A percentile compares a stretch with the other conserved stretches of the same genome.
These are phyloP conservation scores for Tokudaia tokunoshimensis DNA, from an alignment of 2,797 vertebrate species.

Conservation along the genomic window DNA sequence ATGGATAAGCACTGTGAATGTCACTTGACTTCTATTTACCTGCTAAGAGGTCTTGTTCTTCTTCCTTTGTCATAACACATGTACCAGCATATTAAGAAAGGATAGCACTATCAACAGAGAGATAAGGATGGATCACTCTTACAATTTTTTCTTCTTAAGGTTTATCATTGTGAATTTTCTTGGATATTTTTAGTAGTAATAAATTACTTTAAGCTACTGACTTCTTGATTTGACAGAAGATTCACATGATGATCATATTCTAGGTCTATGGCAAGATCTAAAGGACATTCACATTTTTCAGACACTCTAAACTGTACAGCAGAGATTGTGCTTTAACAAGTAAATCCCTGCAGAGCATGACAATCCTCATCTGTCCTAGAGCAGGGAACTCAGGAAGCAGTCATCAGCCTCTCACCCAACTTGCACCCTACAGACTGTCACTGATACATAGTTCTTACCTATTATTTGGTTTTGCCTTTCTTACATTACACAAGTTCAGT, in stretches of 20 bases:
- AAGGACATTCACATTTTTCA: too few relatives aligned
- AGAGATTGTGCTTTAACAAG: background rate
- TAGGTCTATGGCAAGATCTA: background rate
- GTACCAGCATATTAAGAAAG: background rate
- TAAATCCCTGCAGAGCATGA: background rate
- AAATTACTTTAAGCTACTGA: constrained; percentile 29
- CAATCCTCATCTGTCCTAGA: background rate
- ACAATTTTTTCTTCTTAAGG: background rate
- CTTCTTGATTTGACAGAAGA: background rate
- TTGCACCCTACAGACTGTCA: background rate
- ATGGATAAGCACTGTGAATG: background rate
- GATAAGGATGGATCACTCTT: background rate
- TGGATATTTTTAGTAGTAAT: background rate
- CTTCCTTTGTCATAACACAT: constrained; percentile 11
- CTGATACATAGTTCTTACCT: background rate
- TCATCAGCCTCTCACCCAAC: background rate
- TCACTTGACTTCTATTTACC: background rate
- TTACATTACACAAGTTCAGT: background rate
- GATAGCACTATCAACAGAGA: background rate
- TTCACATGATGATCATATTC: background rate
- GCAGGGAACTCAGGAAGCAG: background rate
- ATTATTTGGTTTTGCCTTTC: background rate
- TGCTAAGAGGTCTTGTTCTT: background rate
- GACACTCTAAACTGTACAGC: background rate
- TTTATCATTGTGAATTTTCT: background rate